A percentile compares a stretch with the other conserved stretches of the same genome.
Evolutionary conservation across 2,888 invertebrate genomes (phyloP).

Genomic region (Keiferia lycopersicella): DNA sequence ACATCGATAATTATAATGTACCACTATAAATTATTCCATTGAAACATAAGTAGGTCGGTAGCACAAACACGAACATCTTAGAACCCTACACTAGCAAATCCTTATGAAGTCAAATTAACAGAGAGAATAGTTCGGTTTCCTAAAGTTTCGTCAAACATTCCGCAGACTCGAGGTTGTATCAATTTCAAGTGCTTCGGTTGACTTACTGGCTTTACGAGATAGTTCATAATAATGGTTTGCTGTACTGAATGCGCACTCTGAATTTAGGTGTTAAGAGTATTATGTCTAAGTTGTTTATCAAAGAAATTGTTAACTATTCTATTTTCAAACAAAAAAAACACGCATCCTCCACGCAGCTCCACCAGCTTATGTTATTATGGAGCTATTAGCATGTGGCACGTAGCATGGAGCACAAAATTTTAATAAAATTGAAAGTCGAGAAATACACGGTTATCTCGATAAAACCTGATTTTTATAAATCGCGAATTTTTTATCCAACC

Average conservation of each 20-base stretch:
- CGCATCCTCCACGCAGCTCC: too few relatives aligned
- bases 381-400: too few relatives aligned
- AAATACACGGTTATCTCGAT: too few relatives aligned
- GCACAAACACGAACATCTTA: not conserved
- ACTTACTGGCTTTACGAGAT: slow-evolving; percentile 5
- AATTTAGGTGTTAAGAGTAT: not conserved
- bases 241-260: not conserved
- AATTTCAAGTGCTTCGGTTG: slow-evolving; percentile 11
- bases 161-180: slow-evolving; percentile 18
- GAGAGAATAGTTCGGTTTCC: slow-evolving; percentile 5
- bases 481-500: too few relatives aligned
- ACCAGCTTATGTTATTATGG: too few relatives aligned
- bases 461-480: too few relatives aligned
- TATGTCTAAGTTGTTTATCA: too few relatives aligned
- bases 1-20: slow-evolving; percentile 33
- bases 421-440: too few relatives aligned
- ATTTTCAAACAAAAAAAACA: too few relatives aligned
- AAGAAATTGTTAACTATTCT: too few relatives aligned
- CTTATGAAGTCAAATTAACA: slow-evolving; percentile 1
- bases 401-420: too few relatives aligned
- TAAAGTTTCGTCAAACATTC: slow-evolving; percentile 1
- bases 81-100: slow-evolving; percentile 23
- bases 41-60: not conserved
- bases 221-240: not conserved
- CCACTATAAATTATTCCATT: not conserved